These are phyloP conservation scores for Hydropotes inermis DNA, from an alignment of 2,113 vertebrate genomes.

Conservation along the genomic window DNA sequence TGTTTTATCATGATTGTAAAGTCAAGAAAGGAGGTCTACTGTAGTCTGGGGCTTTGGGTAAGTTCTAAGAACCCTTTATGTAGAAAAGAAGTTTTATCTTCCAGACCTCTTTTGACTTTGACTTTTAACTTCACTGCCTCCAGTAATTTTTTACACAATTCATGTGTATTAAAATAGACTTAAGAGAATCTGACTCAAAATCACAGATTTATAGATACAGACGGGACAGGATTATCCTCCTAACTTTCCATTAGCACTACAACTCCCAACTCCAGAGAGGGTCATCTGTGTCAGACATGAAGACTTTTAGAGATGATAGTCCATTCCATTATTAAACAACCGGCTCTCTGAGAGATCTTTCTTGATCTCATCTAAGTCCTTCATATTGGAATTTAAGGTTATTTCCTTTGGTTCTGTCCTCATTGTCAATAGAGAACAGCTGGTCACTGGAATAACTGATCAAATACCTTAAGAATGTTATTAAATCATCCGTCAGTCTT, in stretches of 20 bases:
- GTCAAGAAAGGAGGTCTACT: background rate
- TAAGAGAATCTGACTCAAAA: background rate
- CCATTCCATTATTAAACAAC: background rate
- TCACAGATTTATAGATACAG: background rate
- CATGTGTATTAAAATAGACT: background rate
- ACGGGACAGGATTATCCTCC: background rate
- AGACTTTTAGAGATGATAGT: background rate
- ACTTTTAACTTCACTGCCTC: background rate
- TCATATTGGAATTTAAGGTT: constrained; percentile 54
- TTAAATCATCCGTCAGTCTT: constrained; percentile 63
- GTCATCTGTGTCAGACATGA: background rate
- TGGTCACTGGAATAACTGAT: constrained; percentile 64
- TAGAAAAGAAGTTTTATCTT: background rate
- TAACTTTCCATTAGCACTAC: background rate
- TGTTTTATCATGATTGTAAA: background rate
- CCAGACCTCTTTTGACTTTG: background rate
- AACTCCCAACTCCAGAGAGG: background rate
- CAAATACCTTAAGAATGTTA: constrained; percentile 69
- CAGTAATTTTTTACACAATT: background rate
- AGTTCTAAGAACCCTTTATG: background rate
- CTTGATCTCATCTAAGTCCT: constrained; percentile 42
- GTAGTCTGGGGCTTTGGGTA: background rate
- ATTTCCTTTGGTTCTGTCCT: constrained; percentile 53
- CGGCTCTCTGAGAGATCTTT: background rate
- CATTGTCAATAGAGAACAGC: constrained; percentile 59